phyloP scores from a whole-genome alignment of 2,113 vertebrate species.

The Falcunculus frontatus region DNA sequence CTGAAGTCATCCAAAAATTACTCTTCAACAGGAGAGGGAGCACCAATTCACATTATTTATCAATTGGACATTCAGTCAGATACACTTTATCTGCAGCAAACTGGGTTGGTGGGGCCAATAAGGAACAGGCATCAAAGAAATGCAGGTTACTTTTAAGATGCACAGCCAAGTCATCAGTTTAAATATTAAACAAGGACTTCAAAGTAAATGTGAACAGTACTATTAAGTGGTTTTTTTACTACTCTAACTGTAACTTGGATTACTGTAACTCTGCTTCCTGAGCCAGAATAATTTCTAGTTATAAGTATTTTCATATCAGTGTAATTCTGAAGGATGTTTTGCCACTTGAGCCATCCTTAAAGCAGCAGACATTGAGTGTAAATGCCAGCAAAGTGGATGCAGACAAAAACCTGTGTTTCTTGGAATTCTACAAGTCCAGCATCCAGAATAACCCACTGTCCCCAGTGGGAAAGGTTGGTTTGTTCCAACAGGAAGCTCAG shows the following conservation, averaged over 20 bases:
- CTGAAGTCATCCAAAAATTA: background rate
- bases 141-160: background rate
- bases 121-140: background rate
- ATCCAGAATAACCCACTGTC: background rate
- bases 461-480: background rate
- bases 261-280: background rate
- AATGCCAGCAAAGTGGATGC: background rate
- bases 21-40: background rate
- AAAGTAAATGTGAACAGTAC: background rate
- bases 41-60: background rate
- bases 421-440: background rate
- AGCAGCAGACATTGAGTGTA: background rate
- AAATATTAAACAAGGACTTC: background rate
- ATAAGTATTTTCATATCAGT: background rate
- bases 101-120: background rate
- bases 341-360: background rate
- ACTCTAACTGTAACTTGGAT: background rate
- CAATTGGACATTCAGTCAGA: background rate
- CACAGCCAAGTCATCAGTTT: background rate
- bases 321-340: fast-evolving
- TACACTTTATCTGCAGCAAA: background rate
- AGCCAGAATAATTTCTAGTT: background rate
- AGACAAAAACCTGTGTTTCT: background rate
- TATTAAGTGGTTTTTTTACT: background rate
- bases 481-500: background rate